Evolutionary conservation across 2,888 invertebrate genomes (phyloP), one percentile per base, ranked within the genome.

Genomic region (Meteorus cinctellus): DNA sequence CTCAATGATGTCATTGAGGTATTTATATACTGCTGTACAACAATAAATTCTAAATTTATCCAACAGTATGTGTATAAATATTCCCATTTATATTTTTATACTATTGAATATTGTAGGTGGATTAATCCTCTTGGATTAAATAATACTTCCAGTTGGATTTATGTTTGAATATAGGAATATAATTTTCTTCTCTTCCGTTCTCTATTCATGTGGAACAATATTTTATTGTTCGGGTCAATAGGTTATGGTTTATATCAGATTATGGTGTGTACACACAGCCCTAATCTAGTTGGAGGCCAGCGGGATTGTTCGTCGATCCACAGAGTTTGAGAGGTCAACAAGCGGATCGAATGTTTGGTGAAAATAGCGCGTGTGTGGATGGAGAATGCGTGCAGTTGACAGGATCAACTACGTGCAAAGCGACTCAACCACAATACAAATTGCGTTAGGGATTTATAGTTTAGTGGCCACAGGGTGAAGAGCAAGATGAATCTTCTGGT

Each of bases 241-340:
- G 84, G 79, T 77, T 77, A 76, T 80, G 77, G 78, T 48, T 66
- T 82, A 81, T 82, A 81, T 81, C 76, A 83, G 84, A 83, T 85
- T 84, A 84, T 84, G 78, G 80, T 79, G 75, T 82, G 80, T 81
- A 81, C 78, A 79, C 80, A 81, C 79, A 77, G 79, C 75, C 80
- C 81, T 86, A 86, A 86, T 86, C 86, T 82, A 83, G 84, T 86
- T 84, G 83, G 81, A 79, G 82, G 81, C 81, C 79, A 80, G 79
- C 79, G 63, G 80, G 77, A 82, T 82, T 83, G 84, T 84, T 82
- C 79, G 79, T 78, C 80, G 79, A 84, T 80, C 80, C 79, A 75
- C 68, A 70, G 75, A 31, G 67, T 41, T 69, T 48, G 67, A 63
- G 74, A 74, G 69, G 62, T 45, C 63, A 55, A 31, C 29, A 14